Conservation (phyloP, 2,888 invertebrate species). For the Theretra japonica region DNA sequence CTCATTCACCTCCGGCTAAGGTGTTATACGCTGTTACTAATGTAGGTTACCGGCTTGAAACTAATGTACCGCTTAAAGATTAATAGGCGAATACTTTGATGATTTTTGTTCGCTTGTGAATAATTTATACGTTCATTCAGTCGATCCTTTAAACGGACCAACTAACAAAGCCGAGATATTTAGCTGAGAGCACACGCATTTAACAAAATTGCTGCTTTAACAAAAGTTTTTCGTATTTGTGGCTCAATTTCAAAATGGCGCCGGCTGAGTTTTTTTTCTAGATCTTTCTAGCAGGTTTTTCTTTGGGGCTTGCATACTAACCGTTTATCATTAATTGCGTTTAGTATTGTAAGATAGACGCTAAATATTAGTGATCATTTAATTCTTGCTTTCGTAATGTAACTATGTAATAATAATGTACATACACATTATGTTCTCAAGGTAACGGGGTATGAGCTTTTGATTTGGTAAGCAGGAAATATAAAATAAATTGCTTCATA, state of each 20-base stretch:
- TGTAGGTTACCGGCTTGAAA: not conserved
- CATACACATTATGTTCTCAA: too few relatives aligned
- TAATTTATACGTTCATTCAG: conserved; percentile 4
- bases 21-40: conserved; percentile 11
- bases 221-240: not conserved
- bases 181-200: not conserved
- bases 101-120: conserved; percentile 10
- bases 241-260: not conserved
- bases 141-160: not conserved
- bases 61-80: conserved; percentile 13
- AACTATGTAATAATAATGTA: too few relatives aligned
- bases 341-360: not conserved
- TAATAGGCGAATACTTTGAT: not conserved
- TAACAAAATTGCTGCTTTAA: not conserved
- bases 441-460: too few relatives aligned
- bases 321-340: not conserved
- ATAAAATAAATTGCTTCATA: too few relatives aligned
- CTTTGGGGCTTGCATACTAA: not conserved
- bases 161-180: not conserved
- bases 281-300: not conserved
- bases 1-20: conserved; percentile 8
- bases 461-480: too few relatives aligned
- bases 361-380: not conserved
- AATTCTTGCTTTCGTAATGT: not conserved
- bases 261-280: not conserved